Percentiles rank a stretch among this genome's conserved stretches.
Evolutionary conservation across 2,888 invertebrate species (phyloP).

Genomic region (Euzophera pinguis): DNA sequence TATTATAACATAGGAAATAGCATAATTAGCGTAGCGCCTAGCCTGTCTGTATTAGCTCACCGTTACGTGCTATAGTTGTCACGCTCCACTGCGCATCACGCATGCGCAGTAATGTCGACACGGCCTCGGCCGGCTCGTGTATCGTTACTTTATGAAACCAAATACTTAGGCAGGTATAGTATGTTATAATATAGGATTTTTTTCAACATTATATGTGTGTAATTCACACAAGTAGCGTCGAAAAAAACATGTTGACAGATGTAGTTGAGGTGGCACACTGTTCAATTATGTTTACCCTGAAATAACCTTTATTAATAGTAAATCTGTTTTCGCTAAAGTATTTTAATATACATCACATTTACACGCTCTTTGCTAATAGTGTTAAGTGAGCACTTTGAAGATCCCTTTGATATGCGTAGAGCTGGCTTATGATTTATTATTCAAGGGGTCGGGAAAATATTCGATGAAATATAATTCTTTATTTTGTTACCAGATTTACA

Average conservation of each 20-base stretch:
- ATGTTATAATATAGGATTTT: too few species aligned
- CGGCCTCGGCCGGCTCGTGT: neutral
- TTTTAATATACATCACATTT: conserved; percentile 37
- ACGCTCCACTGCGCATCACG: neutral
- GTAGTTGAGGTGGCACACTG: too few species aligned
- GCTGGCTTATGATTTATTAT: conserved; percentile 61
- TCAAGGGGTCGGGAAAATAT: conserved; percentile 44
- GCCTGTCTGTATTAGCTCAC: neutral
- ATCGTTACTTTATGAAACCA: neutral
- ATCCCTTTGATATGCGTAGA: conserved; percentile 57
- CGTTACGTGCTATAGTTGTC: neutral
- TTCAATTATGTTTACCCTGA: too few species aligned
- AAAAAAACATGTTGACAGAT: too few species aligned
- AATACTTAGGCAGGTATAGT: neutral
- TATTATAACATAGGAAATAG: neutral
- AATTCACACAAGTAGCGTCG: too few species aligned
- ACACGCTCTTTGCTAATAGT: conserved; percentile 47
- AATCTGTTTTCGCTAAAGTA: neutral
- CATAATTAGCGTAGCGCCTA: neutral
- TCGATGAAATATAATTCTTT: conserved; percentile 33
- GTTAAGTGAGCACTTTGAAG: conserved; percentile 59
- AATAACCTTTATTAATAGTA: too few species aligned
- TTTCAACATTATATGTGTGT: neutral
- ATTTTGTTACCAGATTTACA: conserved; percentile 33
- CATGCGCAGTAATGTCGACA: neutral